Base-by-base conservation (phyloP, 2,888 invertebrate species). In the Acrobasis suavella region DNA sequence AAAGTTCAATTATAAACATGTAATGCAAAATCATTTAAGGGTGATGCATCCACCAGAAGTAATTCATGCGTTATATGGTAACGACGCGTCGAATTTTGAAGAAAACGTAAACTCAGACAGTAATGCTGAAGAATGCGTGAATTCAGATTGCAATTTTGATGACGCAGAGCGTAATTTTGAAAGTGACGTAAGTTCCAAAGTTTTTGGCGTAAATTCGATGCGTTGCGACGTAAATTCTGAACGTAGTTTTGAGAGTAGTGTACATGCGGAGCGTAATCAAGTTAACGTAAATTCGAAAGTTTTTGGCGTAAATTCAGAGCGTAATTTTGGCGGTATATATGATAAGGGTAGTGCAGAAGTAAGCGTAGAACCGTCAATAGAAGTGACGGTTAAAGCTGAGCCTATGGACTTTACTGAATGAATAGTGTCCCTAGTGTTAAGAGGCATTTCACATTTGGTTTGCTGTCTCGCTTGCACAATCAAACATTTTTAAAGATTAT, bases 1-100 rank as follows among this genome's bases (percentile, higher is more conserved):
- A 12, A 56, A n/a, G 52, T 67, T 37, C 63, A 39, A 12, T 12
- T 1, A 1, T 6, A 65, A 58, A 54, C 2, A 64, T 64, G 42
- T 56, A 0, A 42, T 42, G 56, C 17, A 56, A 14, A 42, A 42
- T 12, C 56, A 56, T 56, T 12, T 56, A 2, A 22, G 17, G 14
- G 14, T 46, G 2, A 56, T 56, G 56, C 56, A 56, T 22, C 42
- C 56, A 8, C 14, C 17, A 22, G 17, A 17, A 46, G 46, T 46
- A n/a, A n/a, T 46, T 5, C 46, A 46, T 2, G 46, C 9, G n/a
- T n/a, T 46, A 3, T 46, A 46, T 7, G 46, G n/a, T 1, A n/a
- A 1, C 1, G 14, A 46, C n/a, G 46, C 12, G 1, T 5, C 12
- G 12, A 46, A n/a, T 46, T 46, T 52, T 14, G 52, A 52, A n/a